Conservation (phyloP, 2,888 invertebrate species). For the Apodemia zela region DNA sequence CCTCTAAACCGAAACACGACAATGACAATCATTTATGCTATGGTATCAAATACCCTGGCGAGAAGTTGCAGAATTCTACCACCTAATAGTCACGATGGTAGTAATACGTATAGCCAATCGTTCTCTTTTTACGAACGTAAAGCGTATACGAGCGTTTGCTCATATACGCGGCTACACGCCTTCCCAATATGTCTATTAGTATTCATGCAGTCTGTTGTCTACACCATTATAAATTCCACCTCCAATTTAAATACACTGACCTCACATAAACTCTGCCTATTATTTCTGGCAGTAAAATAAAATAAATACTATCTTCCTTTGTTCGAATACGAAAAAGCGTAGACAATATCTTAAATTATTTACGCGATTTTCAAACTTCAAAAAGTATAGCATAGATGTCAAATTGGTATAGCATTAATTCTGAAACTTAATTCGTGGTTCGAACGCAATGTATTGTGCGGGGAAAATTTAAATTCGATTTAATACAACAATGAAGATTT, state of each 20-base stretch:
- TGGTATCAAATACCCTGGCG: too few species aligned
- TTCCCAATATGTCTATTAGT: too few species aligned
- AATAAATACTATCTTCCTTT: constrained; percentile 51
- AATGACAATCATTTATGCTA: too few species aligned
- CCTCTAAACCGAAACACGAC: too few species aligned
- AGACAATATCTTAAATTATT: constrained; percentile 19
- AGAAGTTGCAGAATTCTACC: too few species aligned
- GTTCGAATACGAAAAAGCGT: constrained; percentile 31
- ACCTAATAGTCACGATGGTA: too few species aligned
- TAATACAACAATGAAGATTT: constrained; percentile 45
- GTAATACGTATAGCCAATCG: too few species aligned
- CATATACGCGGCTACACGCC: too few species aligned
- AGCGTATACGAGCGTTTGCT: too few species aligned
- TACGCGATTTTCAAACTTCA: constrained; percentile 38
- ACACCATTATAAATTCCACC: constrained; percentile 28
- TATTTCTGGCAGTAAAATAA: constrained; percentile 52
- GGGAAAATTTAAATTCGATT: constrained; percentile 53
- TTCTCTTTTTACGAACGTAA: too few species aligned
- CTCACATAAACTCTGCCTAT: constrained; percentile 33
- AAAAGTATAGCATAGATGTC: constrained; percentile 25
- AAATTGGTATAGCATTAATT: constrained; percentile 16
- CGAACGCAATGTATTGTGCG: constrained; percentile 23
- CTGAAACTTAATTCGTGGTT: constrained; percentile 8
- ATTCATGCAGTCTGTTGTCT: too few species aligned
- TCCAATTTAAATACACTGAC: constrained; percentile 19